These are phyloP conservation scores for Osmerus mordax DNA, from an alignment of 2,113 vertebrate species.

Conservation along the genomic window DNA sequence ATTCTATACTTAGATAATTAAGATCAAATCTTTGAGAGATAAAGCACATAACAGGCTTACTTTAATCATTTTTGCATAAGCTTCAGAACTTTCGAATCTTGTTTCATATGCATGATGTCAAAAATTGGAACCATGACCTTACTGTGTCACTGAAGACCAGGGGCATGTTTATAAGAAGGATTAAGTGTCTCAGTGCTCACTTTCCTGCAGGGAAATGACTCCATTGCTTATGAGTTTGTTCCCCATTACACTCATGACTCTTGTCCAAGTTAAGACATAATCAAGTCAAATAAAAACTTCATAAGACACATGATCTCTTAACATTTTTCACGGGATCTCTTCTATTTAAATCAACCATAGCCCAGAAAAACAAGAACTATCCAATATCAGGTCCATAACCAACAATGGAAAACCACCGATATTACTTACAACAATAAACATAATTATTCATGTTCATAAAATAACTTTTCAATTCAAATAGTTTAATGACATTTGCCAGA, in stretches of 20 bases:
- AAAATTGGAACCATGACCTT: constrained; percentile 21
- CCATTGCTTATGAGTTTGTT: background rate
- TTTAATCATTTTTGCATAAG: constrained; percentile 47
- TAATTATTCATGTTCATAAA: too few species aligned
- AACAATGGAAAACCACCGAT: too few species aligned
- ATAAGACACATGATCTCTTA: too few species aligned
- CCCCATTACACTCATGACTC: background rate
- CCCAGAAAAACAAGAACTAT: too few species aligned
- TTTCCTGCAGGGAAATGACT: background rate
- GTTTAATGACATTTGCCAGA: too few species aligned
- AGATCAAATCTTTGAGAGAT: constrained; percentile 40
- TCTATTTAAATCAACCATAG: too few species aligned
- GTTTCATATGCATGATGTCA: constrained; percentile 52
- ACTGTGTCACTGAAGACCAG: constrained; percentile 32
- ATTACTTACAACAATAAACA: too few species aligned
- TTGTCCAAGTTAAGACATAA: background rate
- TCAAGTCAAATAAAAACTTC: background rate
- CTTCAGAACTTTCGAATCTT: constrained; percentile 47
- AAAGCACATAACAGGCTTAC: constrained; percentile 32
- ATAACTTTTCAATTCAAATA: too few species aligned
- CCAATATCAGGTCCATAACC: too few species aligned
- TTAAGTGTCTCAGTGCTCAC: constrained; percentile 29
- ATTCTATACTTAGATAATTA: constrained; percentile 17
- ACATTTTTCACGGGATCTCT: too few species aligned
- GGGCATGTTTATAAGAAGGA: constrained; percentile 33